A percentile compares a stretch with the other conserved stretches of the same genome.
phyloP scores from a whole-genome alignment of 1,140 invertebrate species.

The Pissodes strobi region DNA sequence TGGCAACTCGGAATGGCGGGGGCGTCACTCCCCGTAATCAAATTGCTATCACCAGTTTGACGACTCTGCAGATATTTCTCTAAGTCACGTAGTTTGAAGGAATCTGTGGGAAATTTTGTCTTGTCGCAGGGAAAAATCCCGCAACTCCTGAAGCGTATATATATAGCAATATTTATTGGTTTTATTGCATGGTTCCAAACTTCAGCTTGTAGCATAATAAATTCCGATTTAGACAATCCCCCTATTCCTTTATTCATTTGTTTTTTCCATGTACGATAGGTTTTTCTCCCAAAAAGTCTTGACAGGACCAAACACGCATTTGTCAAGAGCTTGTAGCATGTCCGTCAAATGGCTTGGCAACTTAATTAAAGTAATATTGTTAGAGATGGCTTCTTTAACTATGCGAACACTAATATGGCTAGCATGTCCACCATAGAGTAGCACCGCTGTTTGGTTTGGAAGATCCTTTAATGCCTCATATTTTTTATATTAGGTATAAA shows the following conservation, averaged over 20 bases:
- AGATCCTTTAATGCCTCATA: not conserved
- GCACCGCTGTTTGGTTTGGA: conserved; percentile 22
- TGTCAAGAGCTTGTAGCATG: conserved; percentile 31
- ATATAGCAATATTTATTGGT: conserved; percentile 22
- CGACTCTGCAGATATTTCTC: not conserved
- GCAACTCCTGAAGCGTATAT: conserved; percentile 15
- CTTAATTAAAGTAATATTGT: conserved; percentile 26
- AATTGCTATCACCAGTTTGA: too few relatives aligned
- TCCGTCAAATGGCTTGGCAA: conserved; percentile 35
- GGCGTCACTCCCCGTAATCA: too few relatives aligned
- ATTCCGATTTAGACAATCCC: conserved; percentile 19
- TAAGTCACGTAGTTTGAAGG: conserved; percentile 4
- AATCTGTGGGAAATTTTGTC: conserved; percentile 11
- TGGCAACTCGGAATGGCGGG: too few relatives aligned
- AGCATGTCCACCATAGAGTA: conserved; percentile 30
- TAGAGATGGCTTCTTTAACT: conserved; percentile 21
- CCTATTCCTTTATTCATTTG: conserved; percentile 21
- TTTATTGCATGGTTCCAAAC: conserved; percentile 7
- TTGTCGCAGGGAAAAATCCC: conserved; percentile 22
- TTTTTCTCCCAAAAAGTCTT: conserved; percentile 32
- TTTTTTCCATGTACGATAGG: conserved; percentile 26
- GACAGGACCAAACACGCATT: conserved; percentile 33
- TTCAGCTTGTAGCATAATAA: conserved; percentile 21
- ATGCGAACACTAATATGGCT: conserved; percentile 30
- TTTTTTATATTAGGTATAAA: conserved; percentile 26